Percentiles rank a stretch among this genome's conserved stretches.
These are phyloP conservation scores for Amblyraja radiata DNA, from an alignment of 2,797 vertebrate species.

Conservation along the genomic window DNA sequence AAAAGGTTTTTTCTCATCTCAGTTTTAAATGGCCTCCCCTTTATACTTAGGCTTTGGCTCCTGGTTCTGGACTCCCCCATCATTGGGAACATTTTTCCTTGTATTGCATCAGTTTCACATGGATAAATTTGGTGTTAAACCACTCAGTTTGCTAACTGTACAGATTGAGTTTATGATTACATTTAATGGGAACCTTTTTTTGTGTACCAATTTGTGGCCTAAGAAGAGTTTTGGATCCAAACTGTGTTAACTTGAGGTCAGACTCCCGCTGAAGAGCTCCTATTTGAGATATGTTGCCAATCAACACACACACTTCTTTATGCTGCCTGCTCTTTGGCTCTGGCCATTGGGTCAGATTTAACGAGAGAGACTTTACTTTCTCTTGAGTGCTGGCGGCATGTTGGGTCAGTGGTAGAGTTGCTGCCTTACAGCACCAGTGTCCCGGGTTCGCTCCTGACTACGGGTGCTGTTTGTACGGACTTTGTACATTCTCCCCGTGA, in stretches of 20 bases:
- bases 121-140: neutral
- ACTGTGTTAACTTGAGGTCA: neutral
- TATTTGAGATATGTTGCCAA: neutral
- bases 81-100: too few species aligned
- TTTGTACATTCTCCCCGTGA: too few species aligned
- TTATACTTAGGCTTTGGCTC: too few species aligned
- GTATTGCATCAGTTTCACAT: neutral
- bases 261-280: neutral
- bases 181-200: neutral
- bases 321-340: neutral
- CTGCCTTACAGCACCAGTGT: too few species aligned
- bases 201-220: neutral
- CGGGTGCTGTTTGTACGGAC: too few species aligned
- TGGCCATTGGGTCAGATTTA: neutral
- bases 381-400: neutral
- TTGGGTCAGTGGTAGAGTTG: too few species aligned
- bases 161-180: neutral
- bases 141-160: neutral
- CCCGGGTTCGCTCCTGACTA: too few species aligned
- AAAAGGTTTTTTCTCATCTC: too few species aligned
- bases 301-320: neutral
- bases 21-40: too few species aligned
- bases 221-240: neutral
- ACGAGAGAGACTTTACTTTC: neutral
- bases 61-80: too few species aligned